Percentiles rank a stretch among this genome's conserved stretches.
Evolutionary conservation across 2,797 vertebrate genomes (phyloP).

Genomic region (Crenuchus spilurus): DNA sequence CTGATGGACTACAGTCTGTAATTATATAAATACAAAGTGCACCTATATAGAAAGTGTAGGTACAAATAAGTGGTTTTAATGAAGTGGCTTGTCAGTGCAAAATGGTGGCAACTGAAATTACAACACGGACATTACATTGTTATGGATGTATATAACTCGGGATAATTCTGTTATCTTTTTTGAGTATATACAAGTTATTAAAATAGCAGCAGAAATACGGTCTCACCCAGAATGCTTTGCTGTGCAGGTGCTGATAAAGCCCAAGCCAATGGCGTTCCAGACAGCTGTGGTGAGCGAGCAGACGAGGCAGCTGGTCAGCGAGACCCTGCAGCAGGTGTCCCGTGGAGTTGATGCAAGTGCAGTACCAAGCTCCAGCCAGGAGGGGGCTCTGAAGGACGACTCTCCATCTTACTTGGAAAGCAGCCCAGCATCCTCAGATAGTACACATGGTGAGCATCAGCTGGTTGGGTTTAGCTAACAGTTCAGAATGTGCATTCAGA

Average conservation of each 20-base stretch:
- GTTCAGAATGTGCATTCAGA: too few relatives aligned
- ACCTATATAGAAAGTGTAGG: too few relatives aligned
- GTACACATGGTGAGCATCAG: slow-evolving; percentile 60
- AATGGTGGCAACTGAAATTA: too few relatives aligned
- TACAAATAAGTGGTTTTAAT: too few relatives aligned
- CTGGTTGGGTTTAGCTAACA: too few relatives aligned
- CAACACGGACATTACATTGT: too few relatives aligned
- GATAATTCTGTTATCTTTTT: too few relatives aligned
- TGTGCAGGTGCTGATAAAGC: slow-evolving; percentile 94
- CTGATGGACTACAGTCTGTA: too few relatives aligned
- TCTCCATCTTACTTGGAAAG: slow-evolving; percentile 74
- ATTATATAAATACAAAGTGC: too few relatives aligned
- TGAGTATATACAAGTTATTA: too few relatives aligned
- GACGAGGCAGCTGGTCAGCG: slow-evolving; percentile 92
- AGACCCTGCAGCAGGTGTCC: slow-evolving; percentile 93
- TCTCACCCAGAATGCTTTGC: neutral
- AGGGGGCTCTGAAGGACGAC: slow-evolving; percentile 85
- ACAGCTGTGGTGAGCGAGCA: slow-evolving; percentile 94
- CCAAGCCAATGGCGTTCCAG: slow-evolving; percentile 96
- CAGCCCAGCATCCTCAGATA: slow-evolving; percentile 81
- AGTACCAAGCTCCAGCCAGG: slow-evolving; percentile 74
- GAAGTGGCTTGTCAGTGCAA: too few relatives aligned
- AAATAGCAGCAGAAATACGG: neutral
- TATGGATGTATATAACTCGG: too few relatives aligned
- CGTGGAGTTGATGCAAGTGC: slow-evolving; percentile 79